phyloP scores from a whole-genome alignment of 2,888 invertebrate genomes.

The Deilephila elpenor region DNA sequence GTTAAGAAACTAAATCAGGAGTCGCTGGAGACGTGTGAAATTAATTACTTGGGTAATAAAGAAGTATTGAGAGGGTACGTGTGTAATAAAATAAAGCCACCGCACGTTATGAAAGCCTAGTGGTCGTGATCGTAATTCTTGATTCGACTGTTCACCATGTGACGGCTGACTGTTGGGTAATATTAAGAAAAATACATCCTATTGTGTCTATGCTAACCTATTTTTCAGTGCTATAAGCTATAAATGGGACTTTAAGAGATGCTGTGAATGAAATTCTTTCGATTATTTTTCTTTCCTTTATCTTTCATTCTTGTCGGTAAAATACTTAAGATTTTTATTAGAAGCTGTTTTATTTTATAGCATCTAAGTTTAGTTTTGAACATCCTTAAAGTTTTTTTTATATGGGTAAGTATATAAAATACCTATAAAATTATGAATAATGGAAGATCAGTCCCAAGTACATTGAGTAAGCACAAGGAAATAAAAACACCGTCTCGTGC shows the following conservation, averaged over 20 bases:
- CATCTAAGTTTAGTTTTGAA: too few relatives aligned
- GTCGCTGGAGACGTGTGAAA: constrained; percentile 57
- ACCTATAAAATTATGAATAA: too few relatives aligned
- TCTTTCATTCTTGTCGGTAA: too few relatives aligned
- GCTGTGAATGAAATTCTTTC: too few relatives aligned
- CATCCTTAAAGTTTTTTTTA: too few relatives aligned
- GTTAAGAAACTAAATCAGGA: constrained; percentile 51
- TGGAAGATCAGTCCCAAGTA: too few relatives aligned
- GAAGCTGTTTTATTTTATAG: too few relatives aligned
- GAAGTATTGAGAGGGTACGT: constrained; percentile 48
- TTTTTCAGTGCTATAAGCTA: too few relatives aligned
- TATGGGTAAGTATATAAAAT: too few relatives aligned
- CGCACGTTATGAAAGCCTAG: constrained; percentile 48
- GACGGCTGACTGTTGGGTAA: not conserved
- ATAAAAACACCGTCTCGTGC: not conserved
- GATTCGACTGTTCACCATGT: constrained; percentile 38
- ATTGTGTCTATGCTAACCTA: not conserved
- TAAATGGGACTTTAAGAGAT: too few relatives aligned
- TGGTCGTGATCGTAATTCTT: constrained; percentile 46
- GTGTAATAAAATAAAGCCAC: constrained; percentile 57
- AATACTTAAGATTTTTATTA: too few relatives aligned
- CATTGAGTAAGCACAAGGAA: not conserved
- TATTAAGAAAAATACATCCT: not conserved
- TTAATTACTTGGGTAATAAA: constrained; percentile 60
- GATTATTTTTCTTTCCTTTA: too few relatives aligned